phyloP scores from a whole-genome alignment of 2,888 invertebrate species.

The Teleiodes luculella region DNA sequence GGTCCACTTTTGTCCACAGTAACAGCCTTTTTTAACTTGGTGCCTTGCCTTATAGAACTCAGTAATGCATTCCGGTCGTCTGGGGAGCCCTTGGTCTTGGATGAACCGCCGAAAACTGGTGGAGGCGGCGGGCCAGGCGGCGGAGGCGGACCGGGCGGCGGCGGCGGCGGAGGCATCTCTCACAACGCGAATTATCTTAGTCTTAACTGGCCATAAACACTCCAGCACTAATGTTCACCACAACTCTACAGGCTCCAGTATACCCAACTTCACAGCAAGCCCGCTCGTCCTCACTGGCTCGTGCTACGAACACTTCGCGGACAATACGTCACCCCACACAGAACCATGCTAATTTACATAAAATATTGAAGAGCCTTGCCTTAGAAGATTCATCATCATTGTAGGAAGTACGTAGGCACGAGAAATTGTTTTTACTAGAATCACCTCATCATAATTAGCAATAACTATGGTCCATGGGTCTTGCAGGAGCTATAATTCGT shows the following conservation, averaged over 20 bases:
- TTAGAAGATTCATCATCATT: constrained; percentile 67
- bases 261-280: constrained; percentile 35
- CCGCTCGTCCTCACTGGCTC: constrained; percentile 44
- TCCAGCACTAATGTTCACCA: constrained; percentile 15
- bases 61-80: constrained; percentile 85
- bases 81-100: constrained; percentile 54
- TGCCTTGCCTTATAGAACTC: constrained; percentile 90
- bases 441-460: constrained; percentile 39
- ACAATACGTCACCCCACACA: constrained; percentile 49
- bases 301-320: constrained; percentile 54
- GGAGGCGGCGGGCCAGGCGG: constrained; percentile 80
- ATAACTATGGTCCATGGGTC: too few species aligned
- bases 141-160: constrained; percentile 83
- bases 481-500: constrained; percentile 11
- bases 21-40: constrained; percentile 88
- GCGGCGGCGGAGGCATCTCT: constrained; percentile 77
- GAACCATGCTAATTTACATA: constrained; percentile 67
- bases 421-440: constrained; percentile 57
- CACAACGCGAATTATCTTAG: constrained; percentile 32
- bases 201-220: constrained; percentile 42
- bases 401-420: constrained; percentile 70
- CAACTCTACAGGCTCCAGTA: constrained; percentile 30
- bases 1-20: constrained; percentile 96
- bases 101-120: constrained; percentile 61
- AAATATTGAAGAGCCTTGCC: constrained; percentile 67